These are phyloP conservation scores for Dissostichus mawsoni DNA, from an alignment of 2,113 vertebrate species.

Conservation along the genomic window DNA sequence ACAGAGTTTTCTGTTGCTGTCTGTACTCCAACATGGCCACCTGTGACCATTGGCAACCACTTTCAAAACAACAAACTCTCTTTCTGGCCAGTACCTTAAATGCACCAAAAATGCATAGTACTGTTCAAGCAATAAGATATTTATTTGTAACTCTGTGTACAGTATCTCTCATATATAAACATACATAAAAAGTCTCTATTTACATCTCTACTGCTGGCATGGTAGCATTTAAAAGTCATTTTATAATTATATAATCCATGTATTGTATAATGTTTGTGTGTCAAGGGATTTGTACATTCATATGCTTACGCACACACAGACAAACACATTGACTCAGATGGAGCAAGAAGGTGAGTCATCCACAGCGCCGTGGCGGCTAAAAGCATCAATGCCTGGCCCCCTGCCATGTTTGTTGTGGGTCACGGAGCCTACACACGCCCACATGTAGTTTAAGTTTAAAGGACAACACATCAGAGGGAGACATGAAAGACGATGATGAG, in stretches of 20 bases:
- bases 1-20: background rate
- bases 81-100: background rate
- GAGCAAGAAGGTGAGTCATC: constrained; percentile 67
- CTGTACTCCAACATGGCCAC: background rate
- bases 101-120: background rate
- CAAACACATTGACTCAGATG: constrained; percentile 37
- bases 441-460: constrained; percentile 69
- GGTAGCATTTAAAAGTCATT: constrained; percentile 6
- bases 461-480: constrained; percentile 57
- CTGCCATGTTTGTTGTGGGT: constrained; percentile 61
- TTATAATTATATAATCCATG: constrained; percentile 38
- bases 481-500: constrained; percentile 54
- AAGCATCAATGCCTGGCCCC: constrained; percentile 70
- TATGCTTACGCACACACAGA: constrained; percentile 24
- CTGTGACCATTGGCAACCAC: constrained; percentile 4
- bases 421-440: constrained; percentile 66
- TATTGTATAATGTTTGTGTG: constrained; percentile 54
- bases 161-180: background rate
- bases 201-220: constrained; percentile 8
- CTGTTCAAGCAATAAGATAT: background rate
- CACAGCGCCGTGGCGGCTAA: constrained; percentile 42
- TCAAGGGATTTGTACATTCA: constrained; percentile 43
- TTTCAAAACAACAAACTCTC: background rate
- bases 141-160: background rate
- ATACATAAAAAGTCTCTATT: constrained; percentile 3